phyloP scores from a whole-genome alignment of 2,797 vertebrate species.

The Emys orbicularis region DNA sequence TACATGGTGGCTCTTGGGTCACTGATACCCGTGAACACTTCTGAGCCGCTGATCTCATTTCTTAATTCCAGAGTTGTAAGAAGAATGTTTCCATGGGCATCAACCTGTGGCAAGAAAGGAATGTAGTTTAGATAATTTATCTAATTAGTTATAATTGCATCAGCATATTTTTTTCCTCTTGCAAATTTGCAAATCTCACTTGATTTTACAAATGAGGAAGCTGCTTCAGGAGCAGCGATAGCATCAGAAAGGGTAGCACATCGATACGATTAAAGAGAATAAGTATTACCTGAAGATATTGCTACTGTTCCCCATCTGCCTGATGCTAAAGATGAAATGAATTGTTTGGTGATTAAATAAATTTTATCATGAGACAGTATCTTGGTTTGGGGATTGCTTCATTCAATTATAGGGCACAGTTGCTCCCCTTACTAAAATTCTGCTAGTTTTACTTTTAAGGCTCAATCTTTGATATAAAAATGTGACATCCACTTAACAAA shows the following conservation, averaged over 20 bases:
- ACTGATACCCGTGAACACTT: slow-evolving; percentile 82
- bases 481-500: background rate
- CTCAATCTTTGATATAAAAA: background rate
- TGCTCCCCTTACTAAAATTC: background rate
- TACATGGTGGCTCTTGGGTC: slow-evolving; percentile 87
- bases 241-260: background rate
- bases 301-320: background rate
- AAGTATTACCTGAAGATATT: background rate
- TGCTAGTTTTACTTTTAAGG: background rate
- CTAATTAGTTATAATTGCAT: background rate
- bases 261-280: background rate
- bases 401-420: background rate
- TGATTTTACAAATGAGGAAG: background rate
- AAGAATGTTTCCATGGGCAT: slow-evolving; percentile 90
- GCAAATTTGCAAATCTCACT: background rate
- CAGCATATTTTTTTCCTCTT: background rate
- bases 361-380: background rate
- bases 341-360: background rate
- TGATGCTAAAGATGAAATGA: background rate
- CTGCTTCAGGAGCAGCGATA: background rate
- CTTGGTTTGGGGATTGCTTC: background rate
- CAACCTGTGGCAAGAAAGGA: slow-evolving; percentile 84
- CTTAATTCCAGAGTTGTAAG: slow-evolving; percentile 88
- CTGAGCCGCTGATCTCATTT: slow-evolving; percentile 86
- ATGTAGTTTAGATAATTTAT: slow-evolving; percentile 47